Conservation (phyloP, 2,888 invertebrate genomes). For the Odontothrips loti region DNA sequence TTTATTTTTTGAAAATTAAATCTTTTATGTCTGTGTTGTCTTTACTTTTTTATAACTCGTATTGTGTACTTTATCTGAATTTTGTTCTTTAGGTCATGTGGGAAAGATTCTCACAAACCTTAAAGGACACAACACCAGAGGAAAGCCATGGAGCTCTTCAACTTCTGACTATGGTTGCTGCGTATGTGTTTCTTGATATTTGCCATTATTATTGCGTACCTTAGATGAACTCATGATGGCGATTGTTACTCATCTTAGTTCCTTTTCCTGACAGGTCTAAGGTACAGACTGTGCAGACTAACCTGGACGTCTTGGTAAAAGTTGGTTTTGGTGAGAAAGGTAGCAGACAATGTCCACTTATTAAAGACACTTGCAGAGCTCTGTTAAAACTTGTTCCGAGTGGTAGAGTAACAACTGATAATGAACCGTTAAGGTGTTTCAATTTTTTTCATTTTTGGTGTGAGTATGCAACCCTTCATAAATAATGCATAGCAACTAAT, state of each 20-base stretch:
- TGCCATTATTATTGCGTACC: background rate
- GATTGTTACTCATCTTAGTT: background rate
- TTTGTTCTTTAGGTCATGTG: slow-evolving; percentile 62
- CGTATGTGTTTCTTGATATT: slow-evolving; percentile 37
- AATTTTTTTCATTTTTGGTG: background rate
- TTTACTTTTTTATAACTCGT: background rate
- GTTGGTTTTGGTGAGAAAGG: slow-evolving; percentile 1
- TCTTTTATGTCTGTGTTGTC: background rate
- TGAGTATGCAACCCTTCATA: background rate
- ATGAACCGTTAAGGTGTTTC: background rate
- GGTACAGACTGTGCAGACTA: background rate
- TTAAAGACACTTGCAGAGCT: background rate
- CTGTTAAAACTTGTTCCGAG: background rate
- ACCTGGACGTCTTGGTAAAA: background rate
- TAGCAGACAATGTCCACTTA: background rate
- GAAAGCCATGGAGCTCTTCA: slow-evolving; percentile 71
- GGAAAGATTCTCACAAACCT: slow-evolving; percentile 74
- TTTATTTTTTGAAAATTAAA: background rate
- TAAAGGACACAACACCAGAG: slow-evolving; percentile 61
- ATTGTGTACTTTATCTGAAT: background rate
- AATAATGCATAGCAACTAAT: background rate
- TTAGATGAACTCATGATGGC: background rate
- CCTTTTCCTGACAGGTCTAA: background rate
- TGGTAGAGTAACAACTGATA: background rate
- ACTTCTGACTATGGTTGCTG: slow-evolving; percentile 71